These are phyloP conservation scores for Pogoniulus pusillus DNA, from an alignment of 2,797 vertebrate genomes.

Conservation along the genomic window DNA sequence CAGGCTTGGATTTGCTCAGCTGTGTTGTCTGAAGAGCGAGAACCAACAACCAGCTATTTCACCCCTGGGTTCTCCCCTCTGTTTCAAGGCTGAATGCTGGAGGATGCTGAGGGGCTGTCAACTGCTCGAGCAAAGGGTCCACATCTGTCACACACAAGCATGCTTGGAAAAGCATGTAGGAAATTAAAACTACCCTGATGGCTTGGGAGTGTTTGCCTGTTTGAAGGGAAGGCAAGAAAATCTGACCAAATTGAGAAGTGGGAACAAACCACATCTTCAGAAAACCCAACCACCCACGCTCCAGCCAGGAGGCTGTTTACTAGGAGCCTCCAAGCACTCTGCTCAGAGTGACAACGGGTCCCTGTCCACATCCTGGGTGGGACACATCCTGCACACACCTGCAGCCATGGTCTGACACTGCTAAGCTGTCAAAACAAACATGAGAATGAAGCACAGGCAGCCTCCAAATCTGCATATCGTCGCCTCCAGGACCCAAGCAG, in stretches of 20 bases:
- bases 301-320: accelerated
- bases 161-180: accelerated
- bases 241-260: not conserved
- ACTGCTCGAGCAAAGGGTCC: not conserved
- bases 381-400: not conserved
- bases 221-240: not conserved
- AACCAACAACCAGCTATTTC: conserved; percentile 31
- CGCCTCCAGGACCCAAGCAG: not conserved
- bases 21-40: not conserved
- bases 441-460: not conserved
- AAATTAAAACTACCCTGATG: not conserved
- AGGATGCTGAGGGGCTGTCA: not conserved
- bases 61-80: not conserved
- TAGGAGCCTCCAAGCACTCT: not conserved
- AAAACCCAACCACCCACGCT: not conserved
- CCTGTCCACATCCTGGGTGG: not conserved
- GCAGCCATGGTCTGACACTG: not conserved
- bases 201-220: accelerated
- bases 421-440: conserved; percentile 37
- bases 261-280: not conserved
- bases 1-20: conserved; percentile 36
- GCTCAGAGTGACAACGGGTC: not conserved
- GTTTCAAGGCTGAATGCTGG: not conserved
- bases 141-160: not conserved
- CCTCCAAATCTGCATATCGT: not conserved